These are phyloP conservation scores for Trichoplax adhaerens DNA, from an alignment of 37 sponge, comb jelly and placozoan species.

Conservation along the genomic window DNA sequence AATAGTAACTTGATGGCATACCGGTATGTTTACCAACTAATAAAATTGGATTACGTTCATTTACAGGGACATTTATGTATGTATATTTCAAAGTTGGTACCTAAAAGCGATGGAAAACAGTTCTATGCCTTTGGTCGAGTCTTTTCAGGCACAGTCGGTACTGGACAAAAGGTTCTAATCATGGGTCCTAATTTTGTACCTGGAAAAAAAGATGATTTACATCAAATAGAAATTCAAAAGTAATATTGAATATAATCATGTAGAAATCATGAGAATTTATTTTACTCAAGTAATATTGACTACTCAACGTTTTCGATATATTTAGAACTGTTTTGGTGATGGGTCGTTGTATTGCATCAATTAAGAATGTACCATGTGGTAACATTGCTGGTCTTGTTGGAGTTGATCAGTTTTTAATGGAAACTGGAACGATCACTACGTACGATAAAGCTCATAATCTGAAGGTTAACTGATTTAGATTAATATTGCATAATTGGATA, in stretches of 20 bases:
- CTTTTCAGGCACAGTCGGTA: conserved; percentile 87
- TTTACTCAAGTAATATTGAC: neutral
- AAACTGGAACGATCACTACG: too few species aligned
- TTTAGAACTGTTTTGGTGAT: conserved; percentile 21
- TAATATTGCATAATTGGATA: neutral
- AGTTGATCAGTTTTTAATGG: too few species aligned
- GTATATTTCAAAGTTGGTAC: conserved; percentile 98
- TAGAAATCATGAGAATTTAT: neutral
- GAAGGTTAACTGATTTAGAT: neutral
- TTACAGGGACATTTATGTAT: conserved; percentile 82
- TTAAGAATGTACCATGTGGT: too few species aligned
- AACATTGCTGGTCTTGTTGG: too few species aligned
- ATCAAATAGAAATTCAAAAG: conserved; percentile 80
- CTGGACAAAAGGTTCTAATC: conserved; percentile 82
- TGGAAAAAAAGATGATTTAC: conserved; percentile 92
- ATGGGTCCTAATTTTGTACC: conserved; percentile 99
- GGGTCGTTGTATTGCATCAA: too few species aligned
- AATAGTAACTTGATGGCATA: neutral
- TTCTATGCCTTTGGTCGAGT: conserved; percentile 99
- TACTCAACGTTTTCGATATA: neutral
- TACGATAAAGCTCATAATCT: too few species aligned
- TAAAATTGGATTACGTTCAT: neutral
- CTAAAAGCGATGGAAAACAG: conserved; percentile 87
- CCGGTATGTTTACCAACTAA: neutral
- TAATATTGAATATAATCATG: neutral